phyloP scores from a whole-genome alignment of 2,113 vertebrate genomes.

The Eclectus roratus region DNA sequence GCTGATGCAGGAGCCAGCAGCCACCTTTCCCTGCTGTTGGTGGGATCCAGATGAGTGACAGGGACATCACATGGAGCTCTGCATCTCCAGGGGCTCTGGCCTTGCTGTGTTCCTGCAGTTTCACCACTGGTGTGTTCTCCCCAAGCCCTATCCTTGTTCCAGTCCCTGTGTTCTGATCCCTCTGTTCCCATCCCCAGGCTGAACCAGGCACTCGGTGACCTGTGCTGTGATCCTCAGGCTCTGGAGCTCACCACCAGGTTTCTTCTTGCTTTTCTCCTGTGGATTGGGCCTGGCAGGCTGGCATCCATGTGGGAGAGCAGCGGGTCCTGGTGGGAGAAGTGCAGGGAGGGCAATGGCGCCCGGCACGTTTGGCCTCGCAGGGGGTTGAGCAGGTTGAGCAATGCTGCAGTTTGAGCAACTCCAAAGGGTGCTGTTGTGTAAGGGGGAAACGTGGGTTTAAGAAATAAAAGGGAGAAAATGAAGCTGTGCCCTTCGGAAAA shows the following conservation, averaged over 20 bases:
- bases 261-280: not conserved
- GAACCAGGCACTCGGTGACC: not conserved
- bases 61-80: not conserved
- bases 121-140: not conserved
- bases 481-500: not conserved
- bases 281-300: not conserved
- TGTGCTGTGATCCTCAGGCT: not conserved
- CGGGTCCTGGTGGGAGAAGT: not conserved
- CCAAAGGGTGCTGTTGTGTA: not conserved
- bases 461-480: not conserved
- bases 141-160: not conserved
- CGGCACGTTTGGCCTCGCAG: rapidly evolving
- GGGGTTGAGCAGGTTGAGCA: conserved; percentile 21
- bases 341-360: not conserved
- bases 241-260: not conserved
- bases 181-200: rapidly evolving
- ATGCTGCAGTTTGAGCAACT: conserved; percentile 1
- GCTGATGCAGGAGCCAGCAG: not conserved
- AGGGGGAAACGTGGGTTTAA: not conserved
- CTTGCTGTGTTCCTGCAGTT: not conserved
- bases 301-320: not conserved
- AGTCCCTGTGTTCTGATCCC: not conserved
- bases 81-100: no score
- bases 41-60: no score
- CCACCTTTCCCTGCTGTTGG: not conserved